Evolutionary conservation across 1,140 invertebrate species (phyloP), one percentile per base, ranked within the genome.

Genomic region (Penaeus chinensis): DNA sequence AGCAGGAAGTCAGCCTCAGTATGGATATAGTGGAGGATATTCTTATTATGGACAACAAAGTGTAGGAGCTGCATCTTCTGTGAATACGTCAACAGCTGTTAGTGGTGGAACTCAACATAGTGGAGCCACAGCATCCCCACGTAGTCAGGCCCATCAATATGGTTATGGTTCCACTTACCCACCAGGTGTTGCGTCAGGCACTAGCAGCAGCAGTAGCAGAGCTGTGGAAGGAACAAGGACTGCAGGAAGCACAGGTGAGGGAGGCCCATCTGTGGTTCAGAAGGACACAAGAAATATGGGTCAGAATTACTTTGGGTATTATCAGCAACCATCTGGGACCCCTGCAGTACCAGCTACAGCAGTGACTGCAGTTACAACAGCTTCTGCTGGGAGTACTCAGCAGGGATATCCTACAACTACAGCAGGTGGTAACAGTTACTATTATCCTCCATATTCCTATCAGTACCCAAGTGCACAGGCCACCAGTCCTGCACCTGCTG

Each of bases 251-350:
- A 32, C 18, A 8, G 24, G 32, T 66, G 37, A 20, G 7, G 81
- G 63, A 69, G 20, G 32, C 47, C 27, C 27, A 37, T 74, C 71
- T 32, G 20, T 24, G 18, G 5, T 37, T 32, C 42, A 27, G 42
- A 37, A 37, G 69, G 61, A 69, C 10, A 82, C 65, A 42, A 69
- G 37, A 10, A 82, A 22, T 11, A 42, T n/a, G 22, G 22, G 66
- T 37, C 86, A 87, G 60, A 74, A 81, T 13, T 87, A 87, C 66
- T 83, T 83, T 74, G 71, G 71, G 13, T 82, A 87, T n/a, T 82
- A 87, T 54, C 86, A 82, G 77, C 86, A 54, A 54, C 54, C 54
- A 54, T 54, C 54, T 54, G 54, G 54, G 2, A 54, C 54, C 10
- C 11, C 54, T 54, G 54, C 54, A 2, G 11, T 54, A 13, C 54